Evolutionary conservation across 2,797 vertebrate genomes (phyloP), one percentile per base, ranked within the genome.

Genomic region (Tamandua tetradactyla): DNA sequence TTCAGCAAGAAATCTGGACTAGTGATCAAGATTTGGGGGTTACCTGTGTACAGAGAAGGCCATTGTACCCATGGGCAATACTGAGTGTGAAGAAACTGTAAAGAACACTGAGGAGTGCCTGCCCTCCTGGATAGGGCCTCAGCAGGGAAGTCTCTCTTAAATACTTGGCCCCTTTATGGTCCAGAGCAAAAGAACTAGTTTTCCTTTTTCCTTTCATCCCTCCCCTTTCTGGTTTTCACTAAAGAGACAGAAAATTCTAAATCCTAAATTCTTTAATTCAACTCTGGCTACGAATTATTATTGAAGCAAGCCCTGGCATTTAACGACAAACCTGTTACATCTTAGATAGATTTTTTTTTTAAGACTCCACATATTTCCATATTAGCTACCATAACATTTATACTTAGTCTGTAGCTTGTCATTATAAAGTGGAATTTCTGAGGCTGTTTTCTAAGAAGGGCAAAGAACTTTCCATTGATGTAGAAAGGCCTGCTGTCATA

Each of bases 171-270:
- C 47, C 17, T 61, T 42, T 68, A 17, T 61, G 55, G 80, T 80
- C 27, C 30, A 61, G 11, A 85, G 75, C 5, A 71, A 62, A 93
- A 88, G 37, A 74, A 62, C 30, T 55, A 74, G 27, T 62, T 47
- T 75, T 87, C 69, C 55, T 61, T 20, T 87, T 62, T 3, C 23
- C 47, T 13, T 61, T 95, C 52, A 71, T 89, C n/a, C 68, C 76
- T 69, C 59, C 59, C 6, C 42, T 83, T 87, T 89, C 80, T 80
- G 61, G 52, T 78, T 81, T 85, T 76, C 35, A 57, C 42, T 71
- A n/a, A 92, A 59, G 62, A 87, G 40, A 64, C 11, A 86, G 40
- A 42, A 72, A 84, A 37, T 85, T 93, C 13, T 85, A 87, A 92
- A 32, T 35, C 17, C n/a, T 61, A 4, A 17, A 23, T 79, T 74